Percentiles rank a stretch among this genome's conserved stretches.
Conservation (phyloP, 2,888 invertebrate species). For the Polylopha cassiicola region DNA sequence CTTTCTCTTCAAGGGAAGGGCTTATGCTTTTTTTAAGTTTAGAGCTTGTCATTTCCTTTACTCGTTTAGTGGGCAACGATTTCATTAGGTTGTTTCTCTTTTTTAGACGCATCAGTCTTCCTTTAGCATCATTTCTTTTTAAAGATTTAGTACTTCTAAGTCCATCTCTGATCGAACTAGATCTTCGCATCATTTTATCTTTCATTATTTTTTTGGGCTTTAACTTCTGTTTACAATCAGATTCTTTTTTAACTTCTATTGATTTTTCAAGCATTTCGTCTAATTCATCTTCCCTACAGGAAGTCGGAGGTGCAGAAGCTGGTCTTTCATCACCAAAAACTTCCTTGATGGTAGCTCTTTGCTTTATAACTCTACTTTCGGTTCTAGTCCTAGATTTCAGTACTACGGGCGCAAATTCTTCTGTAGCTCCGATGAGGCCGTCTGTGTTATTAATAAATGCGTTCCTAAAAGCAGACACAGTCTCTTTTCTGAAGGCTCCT, state of each 20-base stretch:
- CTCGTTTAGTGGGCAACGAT: slow-evolving; percentile 58
- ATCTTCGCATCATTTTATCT: slow-evolving; percentile 58
- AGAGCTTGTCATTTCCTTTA: slow-evolving; percentile 53
- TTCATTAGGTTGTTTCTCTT: slow-evolving; percentile 70
- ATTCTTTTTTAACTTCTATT: slow-evolving; percentile 52
- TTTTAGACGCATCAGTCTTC: slow-evolving; percentile 62
- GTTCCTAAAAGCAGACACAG: slow-evolving; percentile 81
- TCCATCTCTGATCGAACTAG: slow-evolving; percentile 68
- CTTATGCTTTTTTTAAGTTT: slow-evolving; percentile 56
- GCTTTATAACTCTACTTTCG: slow-evolving; percentile 83
- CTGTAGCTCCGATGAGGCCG: slow-evolving; percentile 75
- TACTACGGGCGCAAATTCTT: slow-evolving; percentile 83
- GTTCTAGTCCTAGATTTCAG: slow-evolving; percentile 85
- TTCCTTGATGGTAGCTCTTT: slow-evolving; percentile 87
- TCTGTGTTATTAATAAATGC: slow-evolving; percentile 80
- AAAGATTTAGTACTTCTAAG: slow-evolving; percentile 66
- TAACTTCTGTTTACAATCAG: slow-evolving; percentile 52
- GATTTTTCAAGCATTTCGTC: slow-evolving; percentile 42
- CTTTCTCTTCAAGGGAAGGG: slow-evolving; percentile 58
- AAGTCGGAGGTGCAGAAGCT: slow-evolving; percentile 87
- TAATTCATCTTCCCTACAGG: slow-evolving; percentile 71
- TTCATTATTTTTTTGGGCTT: slow-evolving; percentile 64
- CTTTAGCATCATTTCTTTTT: slow-evolving; percentile 67
- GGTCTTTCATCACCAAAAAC: slow-evolving; percentile 89
- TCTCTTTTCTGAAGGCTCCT: slow-evolving; percentile 82